Conservation (phyloP, 2,888 invertebrate species). For the Machimus atricapillus region DNA sequence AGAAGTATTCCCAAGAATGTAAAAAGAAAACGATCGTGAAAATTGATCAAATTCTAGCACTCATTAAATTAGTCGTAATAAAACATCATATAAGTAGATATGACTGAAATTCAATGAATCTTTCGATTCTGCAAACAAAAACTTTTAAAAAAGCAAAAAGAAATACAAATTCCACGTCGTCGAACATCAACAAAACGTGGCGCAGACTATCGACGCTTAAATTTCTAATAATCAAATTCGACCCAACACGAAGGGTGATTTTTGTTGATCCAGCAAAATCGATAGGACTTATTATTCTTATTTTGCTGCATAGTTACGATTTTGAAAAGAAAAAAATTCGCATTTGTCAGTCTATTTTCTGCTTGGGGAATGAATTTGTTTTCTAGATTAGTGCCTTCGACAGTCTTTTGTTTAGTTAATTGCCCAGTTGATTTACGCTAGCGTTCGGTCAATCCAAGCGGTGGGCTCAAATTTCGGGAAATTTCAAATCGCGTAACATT, state of each 20-base stretch:
- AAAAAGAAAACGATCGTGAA: neutral
- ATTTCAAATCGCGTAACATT: neutral
- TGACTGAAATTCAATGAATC: neutral
- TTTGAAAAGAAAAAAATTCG: slow-evolving; percentile 24
- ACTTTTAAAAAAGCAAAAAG: neutral
- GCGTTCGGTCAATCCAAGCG: neutral
- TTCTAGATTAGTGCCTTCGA: slow-evolving; percentile 33
- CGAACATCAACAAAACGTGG: neutral
- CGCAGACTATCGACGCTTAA: slow-evolving; percentile 5
- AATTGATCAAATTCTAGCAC: neutral
- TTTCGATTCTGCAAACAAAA: neutral
- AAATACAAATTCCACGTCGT: neutral
- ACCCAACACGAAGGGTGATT: slow-evolving; percentile 11
- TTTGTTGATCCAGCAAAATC: slow-evolving; percentile 12
- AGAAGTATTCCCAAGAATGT: neutral
- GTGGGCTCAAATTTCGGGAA: neutral
- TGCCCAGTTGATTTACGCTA: neutral
- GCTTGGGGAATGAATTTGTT: neutral
- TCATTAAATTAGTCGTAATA: neutral
- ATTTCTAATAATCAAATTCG: slow-evolving; percentile 27
- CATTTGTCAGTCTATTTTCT: neutral
- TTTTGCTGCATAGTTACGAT: neutral
- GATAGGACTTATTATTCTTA: neutral
- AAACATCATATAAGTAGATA: neutral
- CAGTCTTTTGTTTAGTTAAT: neutral